A percentile compares a stretch with the other conserved stretches of the same genome.
phyloP scores from a whole-genome alignment of 2,888 invertebrate genomes.

The Didymodactylos carnosus region DNA sequence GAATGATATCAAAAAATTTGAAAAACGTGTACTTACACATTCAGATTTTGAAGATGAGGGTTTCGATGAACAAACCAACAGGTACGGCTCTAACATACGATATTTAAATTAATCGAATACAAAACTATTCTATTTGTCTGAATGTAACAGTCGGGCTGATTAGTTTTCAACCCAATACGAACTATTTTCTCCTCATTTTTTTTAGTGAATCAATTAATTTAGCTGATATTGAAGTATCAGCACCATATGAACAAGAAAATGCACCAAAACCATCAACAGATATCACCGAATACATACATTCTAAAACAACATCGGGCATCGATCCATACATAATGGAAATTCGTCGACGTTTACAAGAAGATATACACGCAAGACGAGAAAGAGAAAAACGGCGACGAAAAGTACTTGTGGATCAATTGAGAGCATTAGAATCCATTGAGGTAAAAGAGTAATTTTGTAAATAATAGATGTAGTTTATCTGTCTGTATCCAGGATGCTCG shows the following conservation, averaged over 20 bases:
- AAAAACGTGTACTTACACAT: background rate
- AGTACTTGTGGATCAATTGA: slow-evolving; percentile 32
- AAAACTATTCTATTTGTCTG: no score
- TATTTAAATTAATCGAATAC: no score
- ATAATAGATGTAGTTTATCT: background rate
- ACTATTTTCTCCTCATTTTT: no score
- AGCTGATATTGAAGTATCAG: background rate
- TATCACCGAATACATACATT: background rate
- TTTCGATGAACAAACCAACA: background rate
- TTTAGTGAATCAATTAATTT: background rate
- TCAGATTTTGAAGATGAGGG: background rate
- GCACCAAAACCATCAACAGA: background rate
- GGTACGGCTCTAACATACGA: no score
- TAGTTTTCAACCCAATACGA: no score
- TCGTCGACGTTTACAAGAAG: slow-evolving; percentile 30
- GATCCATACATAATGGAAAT: slow-evolving; percentile 31
- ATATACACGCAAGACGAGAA: slow-evolving; percentile 28
- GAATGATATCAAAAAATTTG: background rate
- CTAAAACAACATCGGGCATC: slow-evolving; percentile 21
- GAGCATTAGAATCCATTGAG: slow-evolving; percentile 30
- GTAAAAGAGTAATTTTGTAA: slow-evolving; percentile 17
- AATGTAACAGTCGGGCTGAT: no score
- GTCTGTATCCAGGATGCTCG: slow-evolving; percentile 23
- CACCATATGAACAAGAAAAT: background rate
- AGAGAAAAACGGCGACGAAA: slow-evolving; percentile 32